Evolutionary conservation across 2,888 invertebrate genomes (phyloP).

Genomic region (Eudasyphora cyanicolor): DNA sequence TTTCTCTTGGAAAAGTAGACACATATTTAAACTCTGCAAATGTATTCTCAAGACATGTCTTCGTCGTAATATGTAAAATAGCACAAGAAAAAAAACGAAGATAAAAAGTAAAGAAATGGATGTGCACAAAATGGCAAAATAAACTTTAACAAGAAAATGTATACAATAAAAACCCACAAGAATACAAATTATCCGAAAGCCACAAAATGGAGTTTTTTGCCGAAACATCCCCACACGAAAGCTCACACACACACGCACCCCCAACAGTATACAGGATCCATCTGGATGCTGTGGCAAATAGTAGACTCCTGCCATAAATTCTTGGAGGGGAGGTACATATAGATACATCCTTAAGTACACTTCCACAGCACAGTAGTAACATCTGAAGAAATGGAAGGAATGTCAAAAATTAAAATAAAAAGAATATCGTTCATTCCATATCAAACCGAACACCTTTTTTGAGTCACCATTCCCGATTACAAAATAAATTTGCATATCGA

Average conservation of each 20-base stretch:
- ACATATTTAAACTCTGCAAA: conserved; percentile 28
- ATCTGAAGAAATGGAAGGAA: not conserved
- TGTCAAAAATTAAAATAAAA: too few relatives aligned
- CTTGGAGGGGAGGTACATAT: too few relatives aligned
- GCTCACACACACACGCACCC: conserved; percentile 40
- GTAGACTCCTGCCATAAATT: conserved; percentile 47
- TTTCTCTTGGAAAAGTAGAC: not conserved
- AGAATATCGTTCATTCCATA: not conserved
- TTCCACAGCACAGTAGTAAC: too few relatives aligned
- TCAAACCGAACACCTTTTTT: not conserved
- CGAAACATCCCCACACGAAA: conserved; percentile 42
- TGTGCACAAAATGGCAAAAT: conserved; percentile 49
- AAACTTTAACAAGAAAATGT: conserved; percentile 64
- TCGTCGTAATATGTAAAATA: not conserved
- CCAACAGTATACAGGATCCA: not conserved
- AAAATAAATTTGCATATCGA: too few relatives aligned
- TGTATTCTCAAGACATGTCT: conserved; percentile 22
- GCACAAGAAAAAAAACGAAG: not conserved
- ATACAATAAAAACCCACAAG: conserved; percentile 75
- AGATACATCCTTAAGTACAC: too few relatives aligned
- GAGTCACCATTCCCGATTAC: not conserved
- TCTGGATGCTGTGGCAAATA: conserved; percentile 25
- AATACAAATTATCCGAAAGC: conserved; percentile 75
- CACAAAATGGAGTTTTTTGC: conserved; percentile 68
- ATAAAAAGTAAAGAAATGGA: not conserved